Base-by-base conservation (phyloP, 2,113 vertebrate genomes). In the Podocnemis expansa region DNA sequence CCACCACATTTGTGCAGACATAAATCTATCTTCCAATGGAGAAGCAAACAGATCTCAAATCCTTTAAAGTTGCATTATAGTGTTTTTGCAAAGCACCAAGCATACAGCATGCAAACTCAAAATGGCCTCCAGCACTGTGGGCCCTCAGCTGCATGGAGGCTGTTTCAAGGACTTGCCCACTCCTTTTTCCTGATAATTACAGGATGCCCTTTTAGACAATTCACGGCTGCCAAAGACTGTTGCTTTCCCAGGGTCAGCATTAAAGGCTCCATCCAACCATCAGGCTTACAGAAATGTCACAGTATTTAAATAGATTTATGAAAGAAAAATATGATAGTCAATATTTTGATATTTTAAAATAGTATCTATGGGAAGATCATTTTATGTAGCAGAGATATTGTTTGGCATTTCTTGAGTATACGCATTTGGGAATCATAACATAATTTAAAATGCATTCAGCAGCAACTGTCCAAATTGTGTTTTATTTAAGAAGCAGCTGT, bases 361-460 rank as follows among this genome's bases (percentile, higher is more conserved):
- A 91, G 81, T 8, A 24, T 84, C 92, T 88, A 80, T 58, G 82
- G 45, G 87, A 90, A 89, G 91, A 94, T 87, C 27, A 82, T 95
- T 91, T 93, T 89, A 75, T 96, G 54, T 81, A 96, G 85, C 60
- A 86, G 89, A 93, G 76, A 92, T 89, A 95, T 93, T 97, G 95
- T 97, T 96, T 96, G 93, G 83, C 96, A 94, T 89, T 97, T 96
- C 96, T 96, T 93, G 85, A 94, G 90, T 89, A 87, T 86, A 93
- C 81, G 93, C 96, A 92, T 96, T 97, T 96, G 92, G 91, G 87
- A 96, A 97, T 95, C 89, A 90, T 97, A 96, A 97, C 93, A 96
- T 96, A 49, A 97, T 96, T 97, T 97, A 97, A 97, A 95, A 96
- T 92, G 80, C 89, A 96, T 97, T 97, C 97, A 97, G 91, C 95